Conservation (phyloP, 1,140 invertebrate genomes). For the Leptopilina boulardi region DNA sequence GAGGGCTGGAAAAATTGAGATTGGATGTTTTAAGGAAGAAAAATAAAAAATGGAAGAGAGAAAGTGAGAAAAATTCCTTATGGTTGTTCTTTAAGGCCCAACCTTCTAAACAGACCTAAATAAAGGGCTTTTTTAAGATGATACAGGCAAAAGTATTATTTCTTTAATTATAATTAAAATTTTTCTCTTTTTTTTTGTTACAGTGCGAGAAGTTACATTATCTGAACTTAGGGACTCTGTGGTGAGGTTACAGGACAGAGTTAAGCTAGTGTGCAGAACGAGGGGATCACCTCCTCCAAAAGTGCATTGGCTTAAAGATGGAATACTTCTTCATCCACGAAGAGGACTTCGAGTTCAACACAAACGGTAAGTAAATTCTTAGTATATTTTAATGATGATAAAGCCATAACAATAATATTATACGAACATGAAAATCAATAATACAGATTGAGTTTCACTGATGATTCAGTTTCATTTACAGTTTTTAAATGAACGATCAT, state of each 20-base stretch:
- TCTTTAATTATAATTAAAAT: conserved; percentile 40
- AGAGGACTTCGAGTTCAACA: conserved; percentile 76
- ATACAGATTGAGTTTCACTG: neutral
- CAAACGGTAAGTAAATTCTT: conserved; percentile 71
- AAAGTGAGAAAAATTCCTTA: too few relatives aligned
- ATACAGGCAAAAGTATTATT: too few relatives aligned
- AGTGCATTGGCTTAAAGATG: conserved; percentile 86
- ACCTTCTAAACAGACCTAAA: too few relatives aligned
- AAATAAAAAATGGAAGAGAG: too few relatives aligned
- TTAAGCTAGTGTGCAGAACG: conserved; percentile 82
- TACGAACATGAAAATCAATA: neutral
- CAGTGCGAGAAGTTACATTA: conserved; percentile 74
- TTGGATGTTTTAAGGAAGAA: too few relatives aligned
- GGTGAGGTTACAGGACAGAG: conserved; percentile 76
- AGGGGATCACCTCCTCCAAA: conserved; percentile 82
- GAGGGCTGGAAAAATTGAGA: too few relatives aligned
- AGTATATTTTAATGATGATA: neutral
- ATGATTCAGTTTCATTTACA: neutral
- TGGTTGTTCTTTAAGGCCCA: too few relatives aligned
- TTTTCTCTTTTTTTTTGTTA: conserved; percentile 63
- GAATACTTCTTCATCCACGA: conserved; percentile 77
- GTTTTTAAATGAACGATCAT: conserved; percentile 8
- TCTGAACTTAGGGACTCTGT: conserved; percentile 75
- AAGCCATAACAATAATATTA: neutral
- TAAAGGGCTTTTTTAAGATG: too few relatives aligned